Evolutionary conservation across 1,140 invertebrate species (phyloP).

Genomic region (Drusus annulatus): DNA sequence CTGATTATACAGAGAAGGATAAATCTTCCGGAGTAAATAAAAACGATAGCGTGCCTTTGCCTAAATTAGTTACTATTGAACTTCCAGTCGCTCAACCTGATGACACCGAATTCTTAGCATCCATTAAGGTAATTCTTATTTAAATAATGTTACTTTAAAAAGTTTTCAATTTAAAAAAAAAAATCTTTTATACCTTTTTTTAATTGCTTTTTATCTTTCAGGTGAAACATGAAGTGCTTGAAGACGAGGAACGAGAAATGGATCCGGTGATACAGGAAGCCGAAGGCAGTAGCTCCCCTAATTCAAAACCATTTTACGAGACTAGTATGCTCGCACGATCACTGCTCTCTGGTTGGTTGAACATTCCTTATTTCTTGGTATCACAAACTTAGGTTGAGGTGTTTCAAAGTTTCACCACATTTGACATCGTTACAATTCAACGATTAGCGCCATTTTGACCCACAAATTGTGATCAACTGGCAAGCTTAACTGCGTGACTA

Average conservation of each 20-base stretch:
- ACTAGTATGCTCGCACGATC: slow-evolving; percentile 71
- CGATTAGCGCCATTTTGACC: too few species aligned
- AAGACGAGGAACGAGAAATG: slow-evolving; percentile 45
- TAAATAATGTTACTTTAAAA: too few species aligned
- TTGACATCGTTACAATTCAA: too few species aligned
- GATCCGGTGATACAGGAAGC: slow-evolving; percentile 33
- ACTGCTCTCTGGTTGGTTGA: slow-evolving; percentile 65
- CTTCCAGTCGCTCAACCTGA: neutral
- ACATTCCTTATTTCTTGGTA: neutral
- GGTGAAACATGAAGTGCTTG: slow-evolving; percentile 53
- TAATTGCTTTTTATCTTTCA: slow-evolving; percentile 11
- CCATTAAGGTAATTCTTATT: slow-evolving; percentile 7
- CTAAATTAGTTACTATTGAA: neutral
- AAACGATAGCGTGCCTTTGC: neutral
- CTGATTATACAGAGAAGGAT: slow-evolving; percentile 32
- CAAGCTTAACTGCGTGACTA: too few species aligned
- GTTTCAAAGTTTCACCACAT: too few species aligned
- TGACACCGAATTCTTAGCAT: slow-evolving; percentile 6
- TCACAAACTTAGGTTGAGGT: too few species aligned
- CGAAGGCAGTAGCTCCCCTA: slow-evolving; percentile 39
- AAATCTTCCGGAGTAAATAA: neutral
- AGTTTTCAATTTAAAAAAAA: too few species aligned
- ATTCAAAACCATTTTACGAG: slow-evolving; percentile 66
- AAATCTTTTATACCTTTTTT: neutral
- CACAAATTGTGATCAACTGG: too few species aligned